Base-by-base conservation (phyloP, 2,888 invertebrate genomes). In the Acheta domesticus region DNA sequence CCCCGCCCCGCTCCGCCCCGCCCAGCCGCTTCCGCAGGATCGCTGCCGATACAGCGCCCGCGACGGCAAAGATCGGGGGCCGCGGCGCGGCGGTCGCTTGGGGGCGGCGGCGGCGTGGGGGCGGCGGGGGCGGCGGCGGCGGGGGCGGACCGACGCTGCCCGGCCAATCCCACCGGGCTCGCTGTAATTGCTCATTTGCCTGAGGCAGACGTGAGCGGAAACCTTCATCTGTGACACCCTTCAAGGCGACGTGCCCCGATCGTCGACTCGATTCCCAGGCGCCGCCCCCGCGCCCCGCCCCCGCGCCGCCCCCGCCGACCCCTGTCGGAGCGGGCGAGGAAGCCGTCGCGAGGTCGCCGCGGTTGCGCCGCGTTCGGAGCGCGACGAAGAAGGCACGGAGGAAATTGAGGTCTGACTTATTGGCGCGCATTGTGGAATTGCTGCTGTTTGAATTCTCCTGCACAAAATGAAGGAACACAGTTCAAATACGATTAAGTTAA, bases 171-270 rank as follows among this genome's bases (percentile, higher is more conserved):
- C 62, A 14, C 16, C n/a, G 62, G 62, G 14, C 62, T 14, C 62
- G 16, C 16, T 62, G 62, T 62, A 62, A 62, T 62, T 62, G 62
- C 62, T 62, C 62, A 62, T 62, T 62, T 62, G 62, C 62, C 62
- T 62, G 62, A 62, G 62, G 62, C 62, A 62, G 62, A 62, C 62
- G 62, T 62, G 62, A 62, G 62, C 16, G 62, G 62, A 62, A 62
- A 62, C 14, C 62, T 14, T 62, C 62, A 62, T 62, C 62, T 62
- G 62, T 62, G 62, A 62, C 62, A 14, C 16, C 62, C 62, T 62
- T 62, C 36, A 36, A 62, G 62, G n/a, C 62, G 62, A 62, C 62
- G 62, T 62, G 62, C 62, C 11, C n/a, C 62, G 62, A 62, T 62
- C 62, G 62, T 19, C 62, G n/a, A n/a, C n/a, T 19, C 16, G 14